Base-by-base conservation (phyloP, 2,113 vertebrate genomes). In the Proterorhinus semilunaris region DNA sequence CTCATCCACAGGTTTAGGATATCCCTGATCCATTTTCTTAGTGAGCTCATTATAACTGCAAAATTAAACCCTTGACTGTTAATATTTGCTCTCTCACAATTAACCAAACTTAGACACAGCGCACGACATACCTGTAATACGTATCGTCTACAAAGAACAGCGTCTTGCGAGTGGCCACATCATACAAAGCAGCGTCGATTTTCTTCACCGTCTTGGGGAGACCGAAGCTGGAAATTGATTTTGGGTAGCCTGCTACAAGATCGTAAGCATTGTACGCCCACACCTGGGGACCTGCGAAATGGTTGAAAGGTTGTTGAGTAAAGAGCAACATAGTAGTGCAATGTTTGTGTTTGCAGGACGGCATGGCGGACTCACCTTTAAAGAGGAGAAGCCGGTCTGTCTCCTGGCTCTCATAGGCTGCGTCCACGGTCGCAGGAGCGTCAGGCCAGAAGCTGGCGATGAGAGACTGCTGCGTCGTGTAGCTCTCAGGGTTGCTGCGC, bases 261-360 rank as follows among this genome's bases (percentile, higher is more conserved):
- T 95, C 88, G 48, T 95, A 95, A 43, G 91, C 95, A 7, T 27
- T 90, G 76, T 98, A 67, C 58, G 92, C 90, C 96, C 95, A 98
- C 4, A 96, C 94, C 45, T 82, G 85, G 9, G 2, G 15, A 48
- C 7, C 62, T 63, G 44, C 21, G 5, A 11, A 48, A 21, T 9
- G 6, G 10, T 15, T 7, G 27, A 46, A 48, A 16, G 47, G 16
- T 46, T 21, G 7, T 46, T 63, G 17, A 21, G n/a, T 7, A 48
- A 63, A 10, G 27, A 36, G 27, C 27, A 6, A 9, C 8, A 6
- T 7, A n/a, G 8, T 44, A 43, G 27, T 59, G 7, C 42, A 43
- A 59, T 7, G 12, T 15, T 45, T 7, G 15, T 15, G 2, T 36
- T 36, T 36, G 27, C 1, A 13, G 36, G 0, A 44, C 1, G 1